Conservation (phyloP, 2,113 vertebrate species). For the Xenus cinereus region DNA sequence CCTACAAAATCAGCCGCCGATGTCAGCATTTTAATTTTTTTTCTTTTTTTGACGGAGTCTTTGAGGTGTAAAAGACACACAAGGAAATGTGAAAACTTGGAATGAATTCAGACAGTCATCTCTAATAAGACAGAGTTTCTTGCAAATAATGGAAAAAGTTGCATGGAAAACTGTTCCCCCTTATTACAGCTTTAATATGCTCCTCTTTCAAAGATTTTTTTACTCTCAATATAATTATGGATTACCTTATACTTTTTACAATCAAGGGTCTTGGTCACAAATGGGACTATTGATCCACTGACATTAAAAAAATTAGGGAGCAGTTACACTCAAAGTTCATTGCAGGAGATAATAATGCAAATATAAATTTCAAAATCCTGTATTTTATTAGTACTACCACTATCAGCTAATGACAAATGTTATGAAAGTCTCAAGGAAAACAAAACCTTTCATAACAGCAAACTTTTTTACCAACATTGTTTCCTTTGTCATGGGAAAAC, state of each 20-base stretch:
- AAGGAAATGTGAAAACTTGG: background rate
- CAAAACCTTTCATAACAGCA: background rate
- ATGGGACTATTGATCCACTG: background rate
- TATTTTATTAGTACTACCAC: background rate
- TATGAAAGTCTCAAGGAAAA: background rate
- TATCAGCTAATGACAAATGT: background rate
- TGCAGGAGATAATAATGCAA: background rate
- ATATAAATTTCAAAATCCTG: background rate
- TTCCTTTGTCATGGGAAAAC: background rate
- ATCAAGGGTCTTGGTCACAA: background rate
- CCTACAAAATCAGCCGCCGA: background rate
- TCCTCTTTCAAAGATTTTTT: background rate
- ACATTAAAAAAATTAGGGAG: background rate
- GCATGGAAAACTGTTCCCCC: background rate
- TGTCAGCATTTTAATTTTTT: no score
- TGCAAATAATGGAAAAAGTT: background rate
- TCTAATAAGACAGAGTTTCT: background rate
- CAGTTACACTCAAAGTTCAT: background rate
- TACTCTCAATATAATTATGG: background rate
- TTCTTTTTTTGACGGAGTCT: background rate
- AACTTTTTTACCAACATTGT: background rate
- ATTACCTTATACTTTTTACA: background rate
- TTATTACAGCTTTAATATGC: background rate
- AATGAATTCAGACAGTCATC: background rate
- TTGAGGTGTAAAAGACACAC: background rate